Evolutionary conservation across 2,113 vertebrate species (phyloP), one percentile per base, ranked within the genome.

Genomic region (Otus sunia): DNA sequence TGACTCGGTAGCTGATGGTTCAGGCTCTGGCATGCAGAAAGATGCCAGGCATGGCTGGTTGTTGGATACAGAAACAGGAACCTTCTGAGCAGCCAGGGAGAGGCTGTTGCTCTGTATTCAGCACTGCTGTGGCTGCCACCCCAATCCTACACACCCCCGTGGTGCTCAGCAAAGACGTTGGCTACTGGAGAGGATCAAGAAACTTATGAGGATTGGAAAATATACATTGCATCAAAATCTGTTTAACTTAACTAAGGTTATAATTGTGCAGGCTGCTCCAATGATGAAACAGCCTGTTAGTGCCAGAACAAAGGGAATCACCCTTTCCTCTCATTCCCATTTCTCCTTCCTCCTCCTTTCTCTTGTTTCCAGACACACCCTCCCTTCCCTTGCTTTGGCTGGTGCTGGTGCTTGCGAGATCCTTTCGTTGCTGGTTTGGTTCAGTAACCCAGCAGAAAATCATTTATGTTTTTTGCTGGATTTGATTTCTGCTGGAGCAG

Each of bases 81-180:
- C 32, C 52, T 36, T 53, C 36, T 34, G 50, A 82, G 68, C 53
- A 76, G 59, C 16, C 0, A 1, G 32, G 80, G 39, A 41, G 11
- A 5, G 17, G 43, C 23, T 58, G 39, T 5, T 66, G 23, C 26
- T 74, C 79, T 14, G 6, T 6, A 79, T 26, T 30, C 13, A 79
- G 43, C 32, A 18, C 20, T 43, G 53, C 18, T 63, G n/a, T 0
- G 10, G 22, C 32, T 79, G 56, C 43, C 72, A 10, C 63, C 12
- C 25, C 30, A 39, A 16, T 5, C 29, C 34, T 25, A 18, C 0
- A 2, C 15, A 21, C 9, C 15, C 23, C 27, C 25, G 15, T 9
- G 17, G 12, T 62, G 36, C 52, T 53, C 71, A 75, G 8, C 36
- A 41, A 64, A 69, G 55, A 17, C 15, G 7, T 25, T 56, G n/a